Base-by-base conservation (phyloP, 2,113 vertebrate genomes). In the Sphaerodactylus townsendi region DNA sequence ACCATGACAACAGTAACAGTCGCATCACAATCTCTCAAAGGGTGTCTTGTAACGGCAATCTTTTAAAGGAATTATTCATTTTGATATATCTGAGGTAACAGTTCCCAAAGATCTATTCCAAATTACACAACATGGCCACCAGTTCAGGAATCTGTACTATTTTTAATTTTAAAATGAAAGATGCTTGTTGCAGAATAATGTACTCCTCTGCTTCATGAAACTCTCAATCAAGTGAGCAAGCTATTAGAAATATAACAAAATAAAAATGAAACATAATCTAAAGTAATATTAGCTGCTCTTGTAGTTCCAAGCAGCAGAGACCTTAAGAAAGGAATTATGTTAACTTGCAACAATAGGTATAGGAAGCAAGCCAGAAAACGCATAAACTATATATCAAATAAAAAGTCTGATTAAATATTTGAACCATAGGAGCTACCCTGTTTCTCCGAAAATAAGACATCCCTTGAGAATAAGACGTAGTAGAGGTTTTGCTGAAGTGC, bases 81-180 rank as follows among this genome's bases (percentile, higher is more conserved):
- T 56, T 69, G 74, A 56, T 35, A 83, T 10, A 28, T 85, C 35
- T 82, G 59, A 35, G 68, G 28, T 53, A 82, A 85, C 84, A 85
- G 2, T 77, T 69, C 56, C 48, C 8, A 82, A 86, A 90, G 77
- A 30, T 2, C n/a, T 21, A 71, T 37, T 23, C 50, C 28, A 89
- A 85, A 70, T 89, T 66, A 82, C 76, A 79, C 75, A 84, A 68
- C 30, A 66, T 64, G 80, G 17, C 72, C 70, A 86, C 2, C 46
- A 30, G 30, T 41, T 85, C 82, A 78, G n/a, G 80, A 77, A 79
- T 64, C 84, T 84, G 2, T 19, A 53, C 14, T 59, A 64, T 39
- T 30, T n/a, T 77, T 10, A 82, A 17, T 77, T 64, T 82, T 84
- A 80, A 88, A 56, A 17, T 19, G 82, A 81, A 79, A 33, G 10